These are phyloP conservation scores for Paralichthys olivaceus DNA, from an alignment of 2,113 vertebrate species.

Conservation along the genomic window DNA sequence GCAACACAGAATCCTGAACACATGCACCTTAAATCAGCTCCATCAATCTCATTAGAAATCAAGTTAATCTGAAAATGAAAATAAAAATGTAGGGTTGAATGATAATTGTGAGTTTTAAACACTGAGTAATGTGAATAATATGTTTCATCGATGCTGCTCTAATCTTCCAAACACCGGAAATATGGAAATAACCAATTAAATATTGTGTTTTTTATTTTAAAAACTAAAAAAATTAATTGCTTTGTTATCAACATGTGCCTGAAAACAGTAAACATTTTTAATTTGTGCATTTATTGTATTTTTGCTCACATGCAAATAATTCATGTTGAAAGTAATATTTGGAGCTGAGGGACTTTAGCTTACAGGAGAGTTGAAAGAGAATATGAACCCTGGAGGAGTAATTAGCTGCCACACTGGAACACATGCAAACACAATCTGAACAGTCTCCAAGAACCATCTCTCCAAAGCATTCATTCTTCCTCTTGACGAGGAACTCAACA, in stretches of 20 bases:
- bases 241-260: too few species aligned
- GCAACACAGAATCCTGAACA: neutral
- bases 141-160: neutral
- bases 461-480: slow-evolving; percentile 2
- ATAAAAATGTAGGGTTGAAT: too few species aligned
- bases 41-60: neutral
- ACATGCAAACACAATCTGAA: slow-evolving; percentile 32
- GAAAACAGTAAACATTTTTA: neutral
- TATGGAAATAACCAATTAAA: neutral
- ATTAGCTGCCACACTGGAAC: slow-evolving; percentile 24
- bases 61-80: neutral
- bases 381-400: slow-evolving; percentile 5
- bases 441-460: neutral
- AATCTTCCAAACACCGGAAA: neutral
- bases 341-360: neutral
- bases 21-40: neutral
- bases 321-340: slow-evolving; percentile 4
- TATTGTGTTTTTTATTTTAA: neutral
- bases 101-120: neutral
- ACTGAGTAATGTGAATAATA: neutral
- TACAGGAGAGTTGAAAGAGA: slow-evolving; percentile 4
- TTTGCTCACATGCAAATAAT: neutral
- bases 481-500: neutral
- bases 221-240: too few species aligned
- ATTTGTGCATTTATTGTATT: neutral